Conservation (phyloP, 2,888 invertebrate genomes). For the Halictus ligatus region DNA sequence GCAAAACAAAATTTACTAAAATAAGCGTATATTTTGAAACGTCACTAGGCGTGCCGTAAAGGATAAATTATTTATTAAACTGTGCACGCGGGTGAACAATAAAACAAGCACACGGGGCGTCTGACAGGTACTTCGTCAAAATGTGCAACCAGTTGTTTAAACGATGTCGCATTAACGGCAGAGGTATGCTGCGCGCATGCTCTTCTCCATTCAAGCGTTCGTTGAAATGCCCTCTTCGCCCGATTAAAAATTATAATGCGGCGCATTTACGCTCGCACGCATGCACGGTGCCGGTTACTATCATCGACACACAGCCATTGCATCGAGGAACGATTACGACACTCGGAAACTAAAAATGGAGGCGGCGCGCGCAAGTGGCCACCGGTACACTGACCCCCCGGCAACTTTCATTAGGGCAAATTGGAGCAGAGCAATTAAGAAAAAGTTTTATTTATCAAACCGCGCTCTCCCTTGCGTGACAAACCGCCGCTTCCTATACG, state of each 20-base stretch:
- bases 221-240: background rate
- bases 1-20: background rate
- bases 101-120: background rate
- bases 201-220: background rate
- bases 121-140: background rate
- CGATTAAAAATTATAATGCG: constrained; percentile 22
- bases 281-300: background rate
- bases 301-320: background rate
- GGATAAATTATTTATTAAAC: background rate
- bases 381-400: background rate
- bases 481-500: constrained; percentile 36
- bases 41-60: background rate
- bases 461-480: constrained; percentile 43
- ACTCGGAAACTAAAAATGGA: background rate
- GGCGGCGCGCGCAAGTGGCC: background rate
- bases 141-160: constrained; percentile 5
- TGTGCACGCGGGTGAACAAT: background rate
- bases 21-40: background rate
- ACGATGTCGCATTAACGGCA: background rate
- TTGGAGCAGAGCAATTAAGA: constrained; percentile 16
- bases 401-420: constrained; percentile 36
- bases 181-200: background rate
- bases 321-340: background rate
- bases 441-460: constrained; percentile 40
- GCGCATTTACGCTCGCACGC: background rate